Evolutionary conservation across 1,140 invertebrate genomes (phyloP).

Genomic region (Drosophila erecta): DNA sequence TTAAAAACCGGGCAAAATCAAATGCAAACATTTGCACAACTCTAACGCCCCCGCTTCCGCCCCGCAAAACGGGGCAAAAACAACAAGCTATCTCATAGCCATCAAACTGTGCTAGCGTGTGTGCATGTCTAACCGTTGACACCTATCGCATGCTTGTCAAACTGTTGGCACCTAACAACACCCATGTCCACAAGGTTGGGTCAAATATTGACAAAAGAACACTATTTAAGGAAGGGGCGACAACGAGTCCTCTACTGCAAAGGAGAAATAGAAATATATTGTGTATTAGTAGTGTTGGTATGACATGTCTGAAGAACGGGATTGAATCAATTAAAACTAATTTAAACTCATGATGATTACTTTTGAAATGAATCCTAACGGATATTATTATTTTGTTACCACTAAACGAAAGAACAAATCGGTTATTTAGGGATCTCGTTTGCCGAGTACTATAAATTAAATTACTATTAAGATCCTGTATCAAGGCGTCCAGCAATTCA

Average conservation of each 20-base stretch:
- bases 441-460: no score
- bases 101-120: conserved; percentile 46
- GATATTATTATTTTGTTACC: no score
- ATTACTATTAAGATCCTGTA: no score
- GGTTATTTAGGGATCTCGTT: no score
- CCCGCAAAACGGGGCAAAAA: neutral
- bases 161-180: conserved; percentile 23
- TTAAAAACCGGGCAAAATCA: conserved; percentile 29
- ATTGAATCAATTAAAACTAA: no score
- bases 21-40: conserved; percentile 37
- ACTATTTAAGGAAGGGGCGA: neutral
- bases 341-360: no score
- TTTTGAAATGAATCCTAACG: no score
- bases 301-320: no score
- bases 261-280: neutral
- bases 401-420: no score
- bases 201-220: conserved; percentile 11
- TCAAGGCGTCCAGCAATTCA: no score
- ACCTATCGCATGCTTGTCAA: conserved; percentile 22
- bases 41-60: neutral
- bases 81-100: conserved; percentile 28
- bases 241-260: no score
- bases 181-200: conserved; percentile 11
- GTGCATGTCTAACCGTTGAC: conserved; percentile 28
- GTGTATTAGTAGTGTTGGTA: no score